Evolutionary conservation across 2,888 invertebrate species (phyloP).

Genomic region (Melieria omissa): DNA sequence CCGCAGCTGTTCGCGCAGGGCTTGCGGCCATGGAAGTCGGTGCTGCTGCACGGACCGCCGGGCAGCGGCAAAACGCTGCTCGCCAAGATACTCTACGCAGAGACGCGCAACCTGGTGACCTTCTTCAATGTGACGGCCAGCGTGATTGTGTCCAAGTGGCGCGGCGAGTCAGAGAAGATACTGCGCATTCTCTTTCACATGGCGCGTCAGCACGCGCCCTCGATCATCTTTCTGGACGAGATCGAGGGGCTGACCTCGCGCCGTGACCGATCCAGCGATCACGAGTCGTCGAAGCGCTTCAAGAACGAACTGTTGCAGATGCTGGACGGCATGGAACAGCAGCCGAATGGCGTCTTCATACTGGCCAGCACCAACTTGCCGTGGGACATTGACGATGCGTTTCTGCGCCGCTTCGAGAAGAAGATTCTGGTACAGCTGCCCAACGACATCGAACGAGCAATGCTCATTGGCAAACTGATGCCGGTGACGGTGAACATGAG

Average conservation of each 20-base stretch:
- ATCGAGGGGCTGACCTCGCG: conserved; percentile 84
- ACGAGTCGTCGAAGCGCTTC: conserved; percentile 87
- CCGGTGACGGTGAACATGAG: conserved; percentile 61
- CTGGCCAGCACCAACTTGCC: conserved; percentile 92
- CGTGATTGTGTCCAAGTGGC: conserved; percentile 93
- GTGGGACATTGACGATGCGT: conserved; percentile 91
- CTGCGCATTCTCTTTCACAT: conserved; percentile 88
- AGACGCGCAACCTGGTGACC: conserved; percentile 75
- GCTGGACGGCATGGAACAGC: conserved; percentile 80
- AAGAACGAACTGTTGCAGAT: conserved; percentile 89
- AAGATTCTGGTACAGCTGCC: conserved; percentile 85
- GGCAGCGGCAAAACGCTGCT: conserved; percentile 87
- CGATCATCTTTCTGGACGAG: conserved; percentile 94
- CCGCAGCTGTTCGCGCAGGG: conserved; percentile 77
- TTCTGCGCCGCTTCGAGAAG: conserved; percentile 89
- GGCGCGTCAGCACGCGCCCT: conserved; percentile 85
- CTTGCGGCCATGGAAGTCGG: conserved; percentile 85
- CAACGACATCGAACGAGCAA: conserved; percentile 72
- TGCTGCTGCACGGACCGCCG: conserved; percentile 73
- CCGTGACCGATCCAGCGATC: conserved; percentile 75
- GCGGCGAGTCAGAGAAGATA: conserved; percentile 95
- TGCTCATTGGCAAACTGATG: conserved; percentile 76
- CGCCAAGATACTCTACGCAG: conserved; percentile 88
- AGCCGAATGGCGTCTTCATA: conserved; percentile 75
- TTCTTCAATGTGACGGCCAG: conserved; percentile 94